Evolutionary conservation across 2,888 invertebrate species (phyloP), one percentile per base, ranked within the genome.

Genomic region (Yponomeuta plumbellus): DNA sequence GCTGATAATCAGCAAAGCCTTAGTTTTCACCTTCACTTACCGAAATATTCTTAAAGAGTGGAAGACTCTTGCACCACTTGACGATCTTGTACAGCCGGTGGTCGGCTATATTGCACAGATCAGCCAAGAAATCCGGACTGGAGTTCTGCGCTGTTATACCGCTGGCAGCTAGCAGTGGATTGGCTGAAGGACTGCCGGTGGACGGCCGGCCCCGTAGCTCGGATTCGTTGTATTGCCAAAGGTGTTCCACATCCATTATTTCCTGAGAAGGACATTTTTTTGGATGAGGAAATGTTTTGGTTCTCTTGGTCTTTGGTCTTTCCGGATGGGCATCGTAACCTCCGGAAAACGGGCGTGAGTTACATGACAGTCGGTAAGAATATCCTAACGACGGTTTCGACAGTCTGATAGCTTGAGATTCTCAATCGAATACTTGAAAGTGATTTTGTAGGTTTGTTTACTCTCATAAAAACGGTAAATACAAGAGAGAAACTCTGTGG

Each of bases 21-120:
- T n/a, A n/a, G n/a, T n/a, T n/a, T n/a, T 34, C 26, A 5, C 26
- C 34, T 34, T 10, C 34, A 8, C 94, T 92, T 78, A 97, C 97
- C 77, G 97, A 97, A 76, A 99, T 98, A 86, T 98, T 97, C 83
- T 98, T 97, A 84, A 99, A 99, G 34, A 99, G 93, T 20, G 99
- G 98, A 82, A 99, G 90, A 84, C 98, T 98, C 85, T 99, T 97
- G 92, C 98, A 98, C 99, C 99, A 99, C 83, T 98, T 98, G 70
- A 99, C 99, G 74, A 99, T 98, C 92, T 98, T 98, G 84, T 98
- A 99, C 21, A 99, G 93, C 64, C 98, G 93, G 84, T 98, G 97
- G 85, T 99, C 99, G 62, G 98, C 98, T 69, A 98, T 97, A 81
- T 97, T 96, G 92, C 97, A 97, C 78, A 98, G 92, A 86, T 97